Evolutionary conservation across 2,797 vertebrate species (phyloP), one percentile per base, ranked within the genome.

Genomic region (Cossypha heuglini): DNA sequence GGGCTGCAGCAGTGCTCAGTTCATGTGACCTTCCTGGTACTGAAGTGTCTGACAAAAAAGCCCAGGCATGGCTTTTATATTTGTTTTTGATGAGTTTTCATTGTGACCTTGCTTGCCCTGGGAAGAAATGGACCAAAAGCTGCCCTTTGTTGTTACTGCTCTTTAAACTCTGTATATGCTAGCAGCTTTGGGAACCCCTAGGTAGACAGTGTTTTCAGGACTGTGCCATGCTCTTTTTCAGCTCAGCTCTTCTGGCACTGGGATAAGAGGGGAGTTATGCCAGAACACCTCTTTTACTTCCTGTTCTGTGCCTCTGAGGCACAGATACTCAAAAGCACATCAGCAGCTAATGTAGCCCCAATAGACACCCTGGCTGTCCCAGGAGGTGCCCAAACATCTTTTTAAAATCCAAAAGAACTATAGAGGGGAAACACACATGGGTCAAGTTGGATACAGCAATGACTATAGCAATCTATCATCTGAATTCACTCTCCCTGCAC

Each of bases 111-210:
- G 54, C 31, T 75, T 58, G 48, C n/a, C 19, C 16, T 40, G 33
- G 52, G 52, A 49, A 91, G 17, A 87, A 93, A 89, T 9, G 35
- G 68, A 61, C 80, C 54, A 79, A 74, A 93, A 87, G 37, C 31
- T 87, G 37, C 2, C 24, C 16, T 74, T 63, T 73, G 22, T 46
- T 83, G 24, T 43, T 67, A n/a, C 16, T 1, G 1, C 14, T 63
- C 40, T 86, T 86, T 80, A 61, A 90, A 85, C 11, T 68, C 42
- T 1, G 0, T 49, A 42, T 93, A 76, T 78, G 42, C 35, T 58
- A 35, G 51, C 35, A 75, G 77, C 33, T 75, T 81, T 63, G 68
- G 49, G 81, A 90, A 49, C 12, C 20, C 12, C 69, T 31, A 63
- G 20, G 48, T 20, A 76, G 77, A 11, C 10, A 17, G 42, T 52